Conservation (phyloP, 2,113 vertebrate genomes). For the Odocoileus hemionus region DNA sequence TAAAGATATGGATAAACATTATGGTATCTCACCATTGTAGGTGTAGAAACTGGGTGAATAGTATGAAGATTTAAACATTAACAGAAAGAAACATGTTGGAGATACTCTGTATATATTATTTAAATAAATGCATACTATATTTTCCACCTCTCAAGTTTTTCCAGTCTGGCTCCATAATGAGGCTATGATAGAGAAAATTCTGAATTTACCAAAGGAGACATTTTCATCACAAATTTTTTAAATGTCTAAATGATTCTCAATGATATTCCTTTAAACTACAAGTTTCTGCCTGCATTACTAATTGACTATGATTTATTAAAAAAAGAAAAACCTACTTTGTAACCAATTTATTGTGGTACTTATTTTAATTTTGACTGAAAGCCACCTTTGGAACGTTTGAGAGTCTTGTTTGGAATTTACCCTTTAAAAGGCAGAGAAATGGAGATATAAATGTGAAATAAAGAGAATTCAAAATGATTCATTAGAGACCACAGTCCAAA, state of each 20-base stretch:
- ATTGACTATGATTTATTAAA: neutral
- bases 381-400: neutral
- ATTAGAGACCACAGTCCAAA: neutral
- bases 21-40: neutral
- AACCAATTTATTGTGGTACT: neutral
- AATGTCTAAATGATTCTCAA: neutral
- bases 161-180: neutral
- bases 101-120: neutral
- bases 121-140: neutral
- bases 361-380: constrained; percentile 1
- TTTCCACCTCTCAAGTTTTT: neutral
- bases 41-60: neutral
- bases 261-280: neutral
- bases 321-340: neutral
- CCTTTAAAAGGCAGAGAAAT: neutral
- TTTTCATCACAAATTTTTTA: neutral
- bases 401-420: neutral
- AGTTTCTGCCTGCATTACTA: neutral
- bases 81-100: neutral
- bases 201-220: neutral
- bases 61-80: neutral
- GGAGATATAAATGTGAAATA: neutral
- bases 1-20: neutral
- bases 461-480: neutral
- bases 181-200: neutral